Conservation (phyloP, 2,888 invertebrate genomes). For the Tachina lurida region DNA sequence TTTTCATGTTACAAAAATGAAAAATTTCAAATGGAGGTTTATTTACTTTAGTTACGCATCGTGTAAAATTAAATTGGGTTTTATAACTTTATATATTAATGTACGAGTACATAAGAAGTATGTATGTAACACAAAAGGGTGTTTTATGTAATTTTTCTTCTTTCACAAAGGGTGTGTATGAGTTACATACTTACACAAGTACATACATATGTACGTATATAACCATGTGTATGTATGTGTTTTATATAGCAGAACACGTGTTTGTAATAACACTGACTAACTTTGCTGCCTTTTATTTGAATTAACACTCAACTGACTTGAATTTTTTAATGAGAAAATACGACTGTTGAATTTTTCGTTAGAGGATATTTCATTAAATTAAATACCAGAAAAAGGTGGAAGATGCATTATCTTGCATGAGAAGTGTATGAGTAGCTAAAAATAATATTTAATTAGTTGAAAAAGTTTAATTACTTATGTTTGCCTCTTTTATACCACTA, state of each 20-base stretch:
- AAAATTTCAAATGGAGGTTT: slow-evolving; percentile 60
- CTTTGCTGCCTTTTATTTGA: slow-evolving; percentile 40
- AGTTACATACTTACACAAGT: background rate
- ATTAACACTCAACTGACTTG: slow-evolving; percentile 76
- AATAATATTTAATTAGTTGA: slow-evolving; percentile 18
- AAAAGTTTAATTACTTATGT: background rate
- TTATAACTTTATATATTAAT: background rate
- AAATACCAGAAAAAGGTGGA: background rate
- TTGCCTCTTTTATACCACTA: background rate
- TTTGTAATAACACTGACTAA: slow-evolving; percentile 38
- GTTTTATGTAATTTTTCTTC: slow-evolving; percentile 7
- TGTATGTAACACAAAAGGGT: slow-evolving; percentile 37
- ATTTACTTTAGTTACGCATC: slow-evolving; percentile 70
- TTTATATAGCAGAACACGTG: slow-evolving; percentile 51
- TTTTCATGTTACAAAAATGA: slow-evolving; percentile 68
- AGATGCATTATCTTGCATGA: background rate
- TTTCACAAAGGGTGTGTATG: slow-evolving; percentile 5
- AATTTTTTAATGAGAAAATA: slow-evolving; percentile 74
- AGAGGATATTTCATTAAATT: slow-evolving; percentile 13
- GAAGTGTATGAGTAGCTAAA: background rate
- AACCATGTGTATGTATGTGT: background rate
- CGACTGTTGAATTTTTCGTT: slow-evolving; percentile 46
- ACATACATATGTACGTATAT: background rate
- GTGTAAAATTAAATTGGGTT: slow-evolving; percentile 64
- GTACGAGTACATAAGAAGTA: background rate